Evolutionary conservation across 2,888 invertebrate species (phyloP).

Genomic region (Panopea generosa): DNA sequence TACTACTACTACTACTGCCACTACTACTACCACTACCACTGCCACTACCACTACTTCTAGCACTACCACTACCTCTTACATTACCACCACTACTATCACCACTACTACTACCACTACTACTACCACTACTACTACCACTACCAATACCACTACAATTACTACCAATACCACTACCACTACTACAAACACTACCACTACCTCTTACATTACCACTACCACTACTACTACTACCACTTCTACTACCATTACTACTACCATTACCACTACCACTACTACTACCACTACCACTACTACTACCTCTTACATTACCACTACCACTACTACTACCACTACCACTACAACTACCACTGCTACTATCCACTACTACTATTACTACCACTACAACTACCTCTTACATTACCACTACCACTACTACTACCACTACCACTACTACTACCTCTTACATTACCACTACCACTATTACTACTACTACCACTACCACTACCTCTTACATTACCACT

Average conservation of each 20-base stretch:
- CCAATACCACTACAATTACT: background rate
- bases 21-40: slow-evolving; percentile 3
- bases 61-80: background rate
- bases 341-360: slow-evolving; percentile 6
- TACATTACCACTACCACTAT: background rate
- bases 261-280: background rate
- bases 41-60: background rate
- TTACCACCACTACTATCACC: background rate
- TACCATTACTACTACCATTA: slow-evolving; percentile 2
- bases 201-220: slow-evolving; percentile 1
- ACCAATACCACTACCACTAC: slow-evolving; percentile 4
- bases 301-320: background rate
- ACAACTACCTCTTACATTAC: background rate
- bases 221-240: slow-evolving; percentile 4
- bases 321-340: slow-evolving; percentile 7
- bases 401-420: slow-evolving; percentile 1
- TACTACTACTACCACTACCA: slow-evolving; percentile 5
- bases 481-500: background rate
- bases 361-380: slow-evolving; percentile 4
- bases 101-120: slow-evolving; percentile 4
- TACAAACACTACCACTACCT: background rate
- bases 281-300: slow-evolving; percentile 1
- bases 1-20: slow-evolving; percentile 1
- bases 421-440: slow-evolving; percentile 1
- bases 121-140: background rate